Evolutionary conservation across 2,113 vertebrate genomes (phyloP).

Genomic region (Tapirus terrestris): DNA sequence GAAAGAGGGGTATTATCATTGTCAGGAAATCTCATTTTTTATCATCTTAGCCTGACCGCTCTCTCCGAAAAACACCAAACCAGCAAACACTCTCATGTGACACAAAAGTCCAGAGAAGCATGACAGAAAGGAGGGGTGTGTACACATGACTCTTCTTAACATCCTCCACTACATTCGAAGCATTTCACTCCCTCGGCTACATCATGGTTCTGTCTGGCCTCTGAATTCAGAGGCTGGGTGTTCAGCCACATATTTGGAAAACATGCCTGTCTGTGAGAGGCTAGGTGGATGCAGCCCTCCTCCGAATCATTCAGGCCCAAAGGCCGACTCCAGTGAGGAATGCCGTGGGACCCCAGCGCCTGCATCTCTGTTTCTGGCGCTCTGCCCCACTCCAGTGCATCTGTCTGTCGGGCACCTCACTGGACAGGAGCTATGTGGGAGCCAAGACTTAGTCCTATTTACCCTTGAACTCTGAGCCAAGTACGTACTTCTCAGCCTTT

Average conservation of each 20-base stretch:
- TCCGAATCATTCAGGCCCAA: fast-evolving
- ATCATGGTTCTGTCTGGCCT: not conserved
- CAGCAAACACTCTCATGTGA: not conserved
- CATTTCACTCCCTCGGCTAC: not conserved
- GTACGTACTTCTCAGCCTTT: not conserved
- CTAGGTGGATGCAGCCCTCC: not conserved
- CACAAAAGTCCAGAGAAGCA: not conserved
- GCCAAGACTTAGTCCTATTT: not conserved
- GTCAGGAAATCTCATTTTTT: not conserved
- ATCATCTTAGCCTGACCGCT: not conserved
- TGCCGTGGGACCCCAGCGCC: not conserved
- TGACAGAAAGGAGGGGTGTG: not conserved
- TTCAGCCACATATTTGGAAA: not conserved
- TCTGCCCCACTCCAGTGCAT: not conserved
- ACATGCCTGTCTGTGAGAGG: not conserved
- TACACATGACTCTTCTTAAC: not conserved
- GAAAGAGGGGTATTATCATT: not conserved
- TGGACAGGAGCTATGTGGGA: not conserved
- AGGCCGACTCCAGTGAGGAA: not conserved
- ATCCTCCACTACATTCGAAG: not conserved
- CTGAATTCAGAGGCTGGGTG: not conserved
- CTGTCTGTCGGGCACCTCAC: not conserved
- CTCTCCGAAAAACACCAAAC: not conserved
- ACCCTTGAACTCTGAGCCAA: not conserved
- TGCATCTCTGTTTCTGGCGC: not conserved